phyloP scores from a whole-genome alignment of 1,140 invertebrate genomes.

The Phenacoccus solenopsis region DNA sequence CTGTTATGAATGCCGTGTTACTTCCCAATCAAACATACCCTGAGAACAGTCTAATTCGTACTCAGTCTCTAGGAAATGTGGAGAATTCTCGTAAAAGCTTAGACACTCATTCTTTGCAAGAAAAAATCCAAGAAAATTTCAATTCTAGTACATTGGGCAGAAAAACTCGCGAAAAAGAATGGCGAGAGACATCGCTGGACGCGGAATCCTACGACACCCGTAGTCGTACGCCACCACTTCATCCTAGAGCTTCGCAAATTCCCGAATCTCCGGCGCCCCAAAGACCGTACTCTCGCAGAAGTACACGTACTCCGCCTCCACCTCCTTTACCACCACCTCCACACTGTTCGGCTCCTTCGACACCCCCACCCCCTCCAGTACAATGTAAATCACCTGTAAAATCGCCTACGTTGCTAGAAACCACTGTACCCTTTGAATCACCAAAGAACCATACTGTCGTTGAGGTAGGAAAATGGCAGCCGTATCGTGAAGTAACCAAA shows the following conservation, averaged over 20 bases:
- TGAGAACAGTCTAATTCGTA: slow-evolving; percentile 39
- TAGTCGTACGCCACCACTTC: neutral
- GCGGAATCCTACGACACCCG: slow-evolving; percentile 23
- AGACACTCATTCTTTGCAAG: slow-evolving; percentile 25
- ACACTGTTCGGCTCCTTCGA: slow-evolving; percentile 26
- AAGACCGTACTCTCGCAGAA: slow-evolving; percentile 15
- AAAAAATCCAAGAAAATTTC: slow-evolving; percentile 28
- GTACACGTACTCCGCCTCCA: slow-evolving; percentile 17
- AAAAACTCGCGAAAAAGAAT: slow-evolving; percentile 44
- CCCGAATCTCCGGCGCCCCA: slow-evolving; percentile 24
- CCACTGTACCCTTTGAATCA: slow-evolving; percentile 49
- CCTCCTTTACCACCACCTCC: slow-evolving; percentile 23
- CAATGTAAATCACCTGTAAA: slow-evolving; percentile 27
- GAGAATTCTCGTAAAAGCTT: slow-evolving; percentile 30
- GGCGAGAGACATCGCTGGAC: slow-evolving; percentile 60
- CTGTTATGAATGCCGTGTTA: slow-evolving; percentile 27
- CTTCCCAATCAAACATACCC: slow-evolving; percentile 37
- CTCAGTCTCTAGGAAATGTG: slow-evolving; percentile 47
- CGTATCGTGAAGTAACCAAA: slow-evolving; percentile 85
- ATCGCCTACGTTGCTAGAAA: slow-evolving; percentile 3
- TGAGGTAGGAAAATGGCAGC: slow-evolving; percentile 74
- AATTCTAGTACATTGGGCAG: slow-evolving; percentile 32
- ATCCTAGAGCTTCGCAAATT: slow-evolving; percentile 20
- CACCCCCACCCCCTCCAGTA: slow-evolving; percentile 25
- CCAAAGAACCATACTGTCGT: slow-evolving; percentile 71